Conservation (phyloP, 2,797 vertebrate genomes). For the Falco peregrinus region DNA sequence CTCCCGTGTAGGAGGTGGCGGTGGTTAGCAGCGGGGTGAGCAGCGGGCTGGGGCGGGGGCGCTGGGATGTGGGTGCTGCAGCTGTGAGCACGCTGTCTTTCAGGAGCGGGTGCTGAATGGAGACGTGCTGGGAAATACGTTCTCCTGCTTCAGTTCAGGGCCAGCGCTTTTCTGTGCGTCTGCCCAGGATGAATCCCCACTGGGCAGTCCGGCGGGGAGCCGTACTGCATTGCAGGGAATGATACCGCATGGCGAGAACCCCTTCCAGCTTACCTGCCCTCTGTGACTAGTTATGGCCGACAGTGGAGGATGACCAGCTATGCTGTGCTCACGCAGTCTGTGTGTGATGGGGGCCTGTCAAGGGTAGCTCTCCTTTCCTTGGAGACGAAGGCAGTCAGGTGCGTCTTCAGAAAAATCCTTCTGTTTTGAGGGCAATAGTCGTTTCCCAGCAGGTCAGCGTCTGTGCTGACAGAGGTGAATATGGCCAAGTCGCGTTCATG, state of each 20-base stretch:
- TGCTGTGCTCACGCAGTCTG: accelerated
- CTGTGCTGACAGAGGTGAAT: neutral
- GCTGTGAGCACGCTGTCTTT: neutral
- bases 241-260: accelerated
- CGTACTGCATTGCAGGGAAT: accelerated
- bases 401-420: neutral
- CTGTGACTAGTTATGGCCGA: neutral
- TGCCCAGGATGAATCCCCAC: neutral
- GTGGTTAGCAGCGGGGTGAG: neutral
- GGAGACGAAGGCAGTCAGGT: neutral
- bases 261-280: neutral
- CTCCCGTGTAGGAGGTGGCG: accelerated
- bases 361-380: neutral
- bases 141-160: neutral
- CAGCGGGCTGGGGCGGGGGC: accelerated
- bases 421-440: neutral
- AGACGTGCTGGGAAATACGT: neutral
- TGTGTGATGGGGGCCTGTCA: accelerated
- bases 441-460: neutral
- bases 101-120: neutral
- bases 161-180: neutral
- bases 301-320: accelerated
- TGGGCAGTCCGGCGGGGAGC: neutral
- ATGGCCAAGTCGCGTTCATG: accelerated
- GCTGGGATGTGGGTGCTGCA: accelerated